Base-by-base conservation (phyloP, 2,888 invertebrate species). In the Melanophora roralis region DNA sequence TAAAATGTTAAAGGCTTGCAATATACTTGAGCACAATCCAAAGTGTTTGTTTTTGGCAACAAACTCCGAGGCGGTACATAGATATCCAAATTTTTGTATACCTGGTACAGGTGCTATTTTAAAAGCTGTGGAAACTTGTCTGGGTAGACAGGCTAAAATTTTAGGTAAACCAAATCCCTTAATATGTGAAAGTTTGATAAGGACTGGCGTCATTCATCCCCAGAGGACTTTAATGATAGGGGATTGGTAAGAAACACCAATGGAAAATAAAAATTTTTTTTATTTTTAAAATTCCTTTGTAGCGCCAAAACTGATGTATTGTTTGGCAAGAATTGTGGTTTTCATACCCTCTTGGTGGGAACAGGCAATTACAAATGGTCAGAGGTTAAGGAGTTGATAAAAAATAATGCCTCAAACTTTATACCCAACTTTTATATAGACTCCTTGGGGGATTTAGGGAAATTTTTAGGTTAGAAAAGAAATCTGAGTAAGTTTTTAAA, bases 281-380 rank as follows among this genome's bases (percentile, higher is more conserved):
- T 55, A 12, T 14, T 45, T 16, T 60, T 0, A 12, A 40, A 9
- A 23, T 57, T 45, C 57, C 11, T 77, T 88, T 91, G 45, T 89
- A 96, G 97, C 84, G 94, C 95, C 83, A 96, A 97, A 88, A 97
- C 98, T 1, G 98, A 99, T 87, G 97, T 99, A 80, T 91, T 95
- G 75, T 92, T 99, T 83, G 98, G 98, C 0, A 94, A 93, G 14
- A 93, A 94, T 78, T 97, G 97, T 89, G 96, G 96, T 8, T 94
- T 97, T 88, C 93, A 94, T 89, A 97, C 98, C 0, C 90, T 98
- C 8, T 90, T 98, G 12, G 98, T 98, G 0, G 90, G 97, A 53
- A 93, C 95, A 9, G 98, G 98, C 16, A 95, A 95, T 7, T 95
- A 95, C n/a, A 91, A 89, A 11, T 83, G 92, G 60, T 89, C 91